A percentile compares a stretch with the other conserved stretches of the same genome.
phyloP scores from a whole-genome alignment of 2,888 invertebrate species.

The Aleiodes testaceus region DNA sequence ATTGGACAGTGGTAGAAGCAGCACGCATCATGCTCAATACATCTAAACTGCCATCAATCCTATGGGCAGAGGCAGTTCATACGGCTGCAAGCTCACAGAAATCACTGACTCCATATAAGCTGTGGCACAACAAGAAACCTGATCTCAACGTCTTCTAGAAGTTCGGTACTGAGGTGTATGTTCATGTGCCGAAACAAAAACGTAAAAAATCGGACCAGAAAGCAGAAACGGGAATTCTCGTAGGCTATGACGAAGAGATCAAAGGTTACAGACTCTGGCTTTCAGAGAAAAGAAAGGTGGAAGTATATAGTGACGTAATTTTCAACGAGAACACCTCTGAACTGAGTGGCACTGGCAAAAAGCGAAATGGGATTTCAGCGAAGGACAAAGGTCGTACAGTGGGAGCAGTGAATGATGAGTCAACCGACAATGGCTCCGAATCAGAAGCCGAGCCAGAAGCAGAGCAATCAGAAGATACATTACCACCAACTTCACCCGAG shows the following conservation, averaged over 20 bases:
- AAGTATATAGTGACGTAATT: background rate
- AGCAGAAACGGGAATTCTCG: conserved; percentile 7
- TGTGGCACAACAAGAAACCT: conserved; percentile 47
- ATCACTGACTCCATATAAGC: conserved; percentile 50
- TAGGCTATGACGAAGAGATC: background rate
- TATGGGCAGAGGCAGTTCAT: conserved; percentile 42
- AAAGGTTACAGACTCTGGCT: conserved; percentile 11
- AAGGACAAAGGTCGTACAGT: no score
- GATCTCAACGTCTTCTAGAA: conserved; percentile 1
- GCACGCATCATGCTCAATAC: conserved; percentile 42
- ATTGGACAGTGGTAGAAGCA: conserved; percentile 41
- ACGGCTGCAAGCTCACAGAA: conserved; percentile 35
- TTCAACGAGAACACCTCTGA: no score
- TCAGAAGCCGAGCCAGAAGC: background rate
- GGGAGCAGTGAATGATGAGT: background rate
- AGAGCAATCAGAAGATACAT: background rate
- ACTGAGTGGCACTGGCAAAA: no score
- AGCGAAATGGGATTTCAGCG: no score
- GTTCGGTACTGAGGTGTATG: conserved; percentile 37
- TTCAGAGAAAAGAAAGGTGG: background rate
- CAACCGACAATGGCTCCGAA: background rate
- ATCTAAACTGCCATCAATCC: conserved; percentile 20
- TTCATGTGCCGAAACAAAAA: conserved; percentile 17
- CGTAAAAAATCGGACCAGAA: background rate
- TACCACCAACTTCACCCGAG: no score